Conservation (phyloP, 2,113 vertebrate genomes). For the Blennius ocellaris region DNA sequence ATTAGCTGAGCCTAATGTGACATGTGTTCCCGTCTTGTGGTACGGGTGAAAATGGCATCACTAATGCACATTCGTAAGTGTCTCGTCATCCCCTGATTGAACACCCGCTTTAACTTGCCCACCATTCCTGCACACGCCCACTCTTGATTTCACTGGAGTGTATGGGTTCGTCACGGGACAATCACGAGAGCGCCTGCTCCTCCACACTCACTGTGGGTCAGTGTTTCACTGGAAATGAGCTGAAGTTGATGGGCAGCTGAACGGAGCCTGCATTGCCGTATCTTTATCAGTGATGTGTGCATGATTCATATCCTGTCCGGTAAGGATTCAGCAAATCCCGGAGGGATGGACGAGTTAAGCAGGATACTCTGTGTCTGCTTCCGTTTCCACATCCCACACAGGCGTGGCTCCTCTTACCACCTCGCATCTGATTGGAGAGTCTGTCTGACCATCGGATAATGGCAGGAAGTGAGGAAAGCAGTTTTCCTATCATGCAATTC, state of each 20-base stretch:
- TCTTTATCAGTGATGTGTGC: background rate
- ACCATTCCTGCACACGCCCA: conserved; percentile 7
- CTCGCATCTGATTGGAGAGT: conserved; percentile 14
- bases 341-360: background rate
- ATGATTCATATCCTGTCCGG: conserved; percentile 16
- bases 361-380: background rate
- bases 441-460: conserved; percentile 32
- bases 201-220: background rate
- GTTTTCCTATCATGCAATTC: too few species aligned
- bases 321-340: background rate
- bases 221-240: background rate
- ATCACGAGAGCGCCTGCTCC: background rate
- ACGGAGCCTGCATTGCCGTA: background rate
- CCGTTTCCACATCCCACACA: background rate
- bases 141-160: background rate
- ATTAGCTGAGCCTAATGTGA: background rate
- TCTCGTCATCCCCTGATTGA: background rate
- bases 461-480: too few species aligned
- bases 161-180: conserved; percentile 41
- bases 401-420: background rate
- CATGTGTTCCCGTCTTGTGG: background rate
- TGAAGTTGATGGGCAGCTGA: background rate
- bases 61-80: background rate
- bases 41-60: background rate
- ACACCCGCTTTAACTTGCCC: conserved; percentile 19